phyloP scores from a whole-genome alignment of 2,888 invertebrate genomes.

The Agrotis ipsilon region DNA sequence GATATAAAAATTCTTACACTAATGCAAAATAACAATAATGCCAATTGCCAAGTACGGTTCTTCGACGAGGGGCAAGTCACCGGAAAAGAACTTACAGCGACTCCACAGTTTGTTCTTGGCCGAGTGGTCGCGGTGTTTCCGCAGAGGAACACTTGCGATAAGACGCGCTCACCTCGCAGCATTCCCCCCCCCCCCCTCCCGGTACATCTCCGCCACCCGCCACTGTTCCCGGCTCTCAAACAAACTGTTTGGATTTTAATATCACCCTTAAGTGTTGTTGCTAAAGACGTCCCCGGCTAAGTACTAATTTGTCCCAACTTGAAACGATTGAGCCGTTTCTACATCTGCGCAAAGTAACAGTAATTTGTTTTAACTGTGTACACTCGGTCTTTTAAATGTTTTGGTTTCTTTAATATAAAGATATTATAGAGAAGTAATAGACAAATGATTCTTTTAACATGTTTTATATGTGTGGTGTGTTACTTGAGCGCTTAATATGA shows the following conservation, averaged over 20 bases:
- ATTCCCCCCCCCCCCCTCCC: constrained; percentile 37
- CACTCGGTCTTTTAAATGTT: constrained; percentile 45
- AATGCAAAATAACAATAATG: too few species aligned
- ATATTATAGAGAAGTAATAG: too few species aligned
- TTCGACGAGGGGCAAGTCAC: too few species aligned
- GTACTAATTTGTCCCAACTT: constrained; percentile 88
- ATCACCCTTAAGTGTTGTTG: constrained; percentile 89
- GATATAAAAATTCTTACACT: too few species aligned
- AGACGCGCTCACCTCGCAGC: constrained; percentile 74
- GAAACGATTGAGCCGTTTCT: constrained; percentile 80
- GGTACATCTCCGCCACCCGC: constrained; percentile 39
- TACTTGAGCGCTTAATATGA: too few species aligned
- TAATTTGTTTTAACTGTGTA: constrained; percentile 62
- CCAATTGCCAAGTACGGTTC: too few species aligned
- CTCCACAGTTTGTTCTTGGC: constrained; percentile 70
- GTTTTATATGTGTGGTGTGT: neutral
- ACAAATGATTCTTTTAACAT: neutral
- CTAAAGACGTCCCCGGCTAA: constrained; percentile 85
- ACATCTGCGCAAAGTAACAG: constrained; percentile 56
- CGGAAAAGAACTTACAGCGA: constrained; percentile 7
- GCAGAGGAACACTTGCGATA: constrained; percentile 84
- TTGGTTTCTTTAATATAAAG: too few species aligned
- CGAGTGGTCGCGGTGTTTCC: constrained; percentile 87
- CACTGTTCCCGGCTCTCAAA: constrained; percentile 65
- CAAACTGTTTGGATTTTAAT: constrained; percentile 89